Base-by-base conservation (phyloP, 2,888 invertebrate genomes). In the Sesamia inferens region DNA sequence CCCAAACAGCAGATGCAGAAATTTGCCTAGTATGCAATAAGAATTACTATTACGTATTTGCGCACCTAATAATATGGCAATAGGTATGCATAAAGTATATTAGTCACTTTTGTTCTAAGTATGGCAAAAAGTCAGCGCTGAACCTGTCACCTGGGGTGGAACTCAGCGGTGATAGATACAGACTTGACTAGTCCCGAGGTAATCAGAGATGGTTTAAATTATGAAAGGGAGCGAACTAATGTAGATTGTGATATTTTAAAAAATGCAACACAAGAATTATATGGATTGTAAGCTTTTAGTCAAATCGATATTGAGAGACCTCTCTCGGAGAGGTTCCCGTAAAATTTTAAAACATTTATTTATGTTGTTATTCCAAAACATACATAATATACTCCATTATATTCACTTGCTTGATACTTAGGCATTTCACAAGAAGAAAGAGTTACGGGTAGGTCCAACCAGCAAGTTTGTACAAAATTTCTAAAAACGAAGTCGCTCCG, bases 121-220 rank as follows among this genome's bases (percentile, higher is more conserved):
- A 67, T 58, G 39, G 42, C 68, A 78, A 78, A 71, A 71, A 74
- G 39, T 65, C 62, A 61, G 67, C 55, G 67, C 68, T 82, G 78
- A 71, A 78, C 67, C 31, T 11, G 8, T 74, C 74, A 81, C 81
- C 58, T 10, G 78, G 78, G 85, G 81, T 74, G 62, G 24, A 69
- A 71, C 84, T 83, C 82, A 79, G 81, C 83, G 76, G 79, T 82
- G 81, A 83, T 81, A 81, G 75, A 85, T 83, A 85, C 79, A 83
- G 67, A 68, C 75, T 71, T 78, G 74, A 74, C 76, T 80, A 64
- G 72, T 78, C 67, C 57, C 65, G 58, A 71, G 84, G 48, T 72
- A 58, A 59, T 68, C 10, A 8, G 8, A 22, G 16, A 5, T 14
- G 80, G 66, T 44, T 22, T 47, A 65, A 48, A 51, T n/a, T 24